phyloP scores from a whole-genome alignment of 2,797 vertebrate genomes.

The Coluber constrictor region DNA sequence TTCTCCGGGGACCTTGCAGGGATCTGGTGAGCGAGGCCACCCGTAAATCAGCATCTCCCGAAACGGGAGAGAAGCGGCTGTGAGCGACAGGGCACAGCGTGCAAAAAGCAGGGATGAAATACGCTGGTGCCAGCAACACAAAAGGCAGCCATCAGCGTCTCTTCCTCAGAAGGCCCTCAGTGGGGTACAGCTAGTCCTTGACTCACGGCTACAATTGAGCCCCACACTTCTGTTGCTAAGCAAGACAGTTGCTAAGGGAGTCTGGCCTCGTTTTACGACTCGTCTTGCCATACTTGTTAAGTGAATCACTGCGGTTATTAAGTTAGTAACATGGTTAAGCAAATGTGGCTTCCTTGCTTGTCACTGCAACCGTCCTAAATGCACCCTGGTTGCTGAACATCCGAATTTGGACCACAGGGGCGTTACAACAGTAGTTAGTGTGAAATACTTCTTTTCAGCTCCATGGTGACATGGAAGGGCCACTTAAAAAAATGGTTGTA shows the following conservation, averaged over 20 bases:
- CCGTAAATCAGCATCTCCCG: neutral
- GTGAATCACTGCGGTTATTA: neutral
- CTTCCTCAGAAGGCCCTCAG: neutral
- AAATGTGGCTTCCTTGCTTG: neutral
- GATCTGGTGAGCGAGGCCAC: neutral
- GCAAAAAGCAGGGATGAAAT: neutral
- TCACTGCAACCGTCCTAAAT: no score
- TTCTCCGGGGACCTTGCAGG: neutral
- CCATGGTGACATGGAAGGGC: no score
- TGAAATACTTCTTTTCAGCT: no score
- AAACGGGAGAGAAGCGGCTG: neutral
- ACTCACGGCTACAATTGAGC: neutral
- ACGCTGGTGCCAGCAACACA: neutral
- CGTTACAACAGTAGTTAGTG: no score
- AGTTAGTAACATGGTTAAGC: neutral
- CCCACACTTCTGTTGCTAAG: neutral
- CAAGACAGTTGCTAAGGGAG: neutral
- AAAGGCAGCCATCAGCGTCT: neutral
- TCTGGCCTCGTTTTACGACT: neutral
- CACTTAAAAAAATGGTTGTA: neutral
- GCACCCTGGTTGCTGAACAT: no score
- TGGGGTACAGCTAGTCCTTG: neutral
- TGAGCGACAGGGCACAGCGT: neutral
- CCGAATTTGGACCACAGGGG: no score
- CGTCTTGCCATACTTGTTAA: neutral